Evolutionary conservation across 1,140 invertebrate genomes (phyloP).

Genomic region (Drosophila trapezifrons): DNA sequence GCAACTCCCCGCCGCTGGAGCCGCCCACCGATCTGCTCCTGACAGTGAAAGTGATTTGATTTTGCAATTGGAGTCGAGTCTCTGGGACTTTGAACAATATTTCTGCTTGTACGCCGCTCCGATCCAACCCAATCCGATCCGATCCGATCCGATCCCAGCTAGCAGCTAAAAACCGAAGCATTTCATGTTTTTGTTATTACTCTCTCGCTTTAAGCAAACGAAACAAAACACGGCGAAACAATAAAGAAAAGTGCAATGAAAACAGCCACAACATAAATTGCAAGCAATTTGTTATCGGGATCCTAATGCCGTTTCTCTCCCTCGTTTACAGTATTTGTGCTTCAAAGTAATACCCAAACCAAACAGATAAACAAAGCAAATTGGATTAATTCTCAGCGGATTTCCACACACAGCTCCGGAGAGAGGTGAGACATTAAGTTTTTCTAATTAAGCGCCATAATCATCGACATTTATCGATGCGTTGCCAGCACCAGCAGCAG

Average conservation of each 20-base stretch:
- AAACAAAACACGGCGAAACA: conserved; percentile 49
- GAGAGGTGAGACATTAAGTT: conserved; percentile 30
- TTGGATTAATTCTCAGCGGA: conserved; percentile 66
- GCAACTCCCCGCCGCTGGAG: conserved; percentile 3
- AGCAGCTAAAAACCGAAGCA: conserved; percentile 27
- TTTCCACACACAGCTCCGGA: not conserved
- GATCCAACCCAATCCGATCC: conserved; percentile 5
- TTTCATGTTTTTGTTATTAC: conserved; percentile 66
- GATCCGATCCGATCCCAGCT: conserved; percentile 32
- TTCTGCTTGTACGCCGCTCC: conserved; percentile 43
- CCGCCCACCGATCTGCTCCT: conserved; percentile 46
- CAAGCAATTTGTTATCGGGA: conserved; percentile 55
- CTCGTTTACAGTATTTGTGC: conserved; percentile 43
- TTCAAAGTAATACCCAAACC: conserved; percentile 1
- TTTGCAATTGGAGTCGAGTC: conserved; percentile 77
- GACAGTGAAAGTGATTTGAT: conserved; percentile 83
- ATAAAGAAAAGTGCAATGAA: conserved; percentile 55
- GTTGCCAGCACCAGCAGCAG: conserved; percentile 7
- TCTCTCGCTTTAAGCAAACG: conserved; percentile 41
- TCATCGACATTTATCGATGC: conserved; percentile 30
- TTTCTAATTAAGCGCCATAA: conserved; percentile 46
- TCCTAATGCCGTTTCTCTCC: conserved; percentile 51
- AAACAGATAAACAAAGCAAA: conserved; percentile 17
- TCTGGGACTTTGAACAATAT: conserved; percentile 59
- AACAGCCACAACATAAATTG: conserved; percentile 49